A percentile compares a stretch with the other conserved stretches of the same genome.
Evolutionary conservation across 1,140 invertebrate genomes (phyloP).

Genomic region (Babylonia areolata): DNA sequence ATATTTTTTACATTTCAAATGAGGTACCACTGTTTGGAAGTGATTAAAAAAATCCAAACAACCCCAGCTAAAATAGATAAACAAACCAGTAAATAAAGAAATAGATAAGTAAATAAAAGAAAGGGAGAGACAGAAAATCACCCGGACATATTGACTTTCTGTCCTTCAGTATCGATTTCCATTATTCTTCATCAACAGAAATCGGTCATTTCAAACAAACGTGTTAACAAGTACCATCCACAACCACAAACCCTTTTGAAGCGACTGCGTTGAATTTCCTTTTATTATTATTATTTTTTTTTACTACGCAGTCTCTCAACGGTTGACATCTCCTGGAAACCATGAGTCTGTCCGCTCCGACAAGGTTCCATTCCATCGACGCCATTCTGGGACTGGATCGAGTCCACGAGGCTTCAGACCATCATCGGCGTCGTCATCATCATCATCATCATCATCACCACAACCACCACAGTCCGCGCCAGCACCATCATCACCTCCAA

Average conservation of each 20-base stretch:
- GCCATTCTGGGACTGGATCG: constrained; percentile 42
- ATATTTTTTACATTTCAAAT: too few species aligned
- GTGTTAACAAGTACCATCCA: too few species aligned
- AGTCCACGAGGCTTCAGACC: not conserved
- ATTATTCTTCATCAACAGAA: too few species aligned
- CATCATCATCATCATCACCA: constrained; percentile 6
- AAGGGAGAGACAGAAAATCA: not conserved
- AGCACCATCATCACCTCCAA: not conserved
- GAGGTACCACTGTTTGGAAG: too few species aligned
- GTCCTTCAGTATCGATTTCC: too few species aligned
- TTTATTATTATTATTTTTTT: too few species aligned
- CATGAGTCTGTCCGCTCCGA: constrained; percentile 30
- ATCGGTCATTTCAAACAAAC: too few species aligned
- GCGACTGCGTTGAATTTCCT: too few species aligned
- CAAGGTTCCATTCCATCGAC: constrained; percentile 47
- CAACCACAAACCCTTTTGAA: too few species aligned
- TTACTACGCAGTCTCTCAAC: too few species aligned
- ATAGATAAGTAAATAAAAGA: not conserved
- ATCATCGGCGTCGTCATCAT: not conserved
- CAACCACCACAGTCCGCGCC: not conserved
- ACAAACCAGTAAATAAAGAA: not conserved
- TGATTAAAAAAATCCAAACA: too few species aligned
- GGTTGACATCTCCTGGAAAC: not conserved
- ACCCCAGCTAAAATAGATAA: not conserved
- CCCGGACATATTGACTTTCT: not conserved